These are phyloP conservation scores for Rutilus rutilus DNA, from an alignment of 2,113 vertebrate genomes.

Conservation along the genomic window DNA sequence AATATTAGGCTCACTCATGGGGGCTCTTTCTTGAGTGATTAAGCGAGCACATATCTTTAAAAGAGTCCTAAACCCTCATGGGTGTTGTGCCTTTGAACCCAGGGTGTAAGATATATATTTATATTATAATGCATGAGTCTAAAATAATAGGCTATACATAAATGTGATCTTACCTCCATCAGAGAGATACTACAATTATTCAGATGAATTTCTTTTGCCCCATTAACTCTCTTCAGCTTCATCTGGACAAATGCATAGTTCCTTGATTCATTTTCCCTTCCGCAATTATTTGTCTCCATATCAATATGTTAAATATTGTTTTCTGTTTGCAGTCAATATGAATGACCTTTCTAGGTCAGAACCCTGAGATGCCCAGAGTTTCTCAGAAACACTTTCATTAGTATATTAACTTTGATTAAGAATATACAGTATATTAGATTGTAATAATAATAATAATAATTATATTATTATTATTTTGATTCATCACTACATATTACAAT, in stretches of 20 bases:
- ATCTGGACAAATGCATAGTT: not conserved
- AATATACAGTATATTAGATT: too few species aligned
- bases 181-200: constrained; percentile 47
- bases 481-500: not conserved
- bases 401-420: not conserved
- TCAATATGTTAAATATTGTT: not conserved
- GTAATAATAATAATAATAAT: not conserved
- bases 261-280: not conserved
- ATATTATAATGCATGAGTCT: constrained; percentile 79
- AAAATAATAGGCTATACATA: constrained; percentile 65
- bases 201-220: constrained; percentile 49
- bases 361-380: not conserved
- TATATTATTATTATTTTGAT: not conserved
- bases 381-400: not conserved
- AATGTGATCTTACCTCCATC: constrained; percentile 24
- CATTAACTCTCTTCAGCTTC: not conserved
- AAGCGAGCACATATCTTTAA: constrained; percentile 93
- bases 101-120: constrained; percentile 73
- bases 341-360: not conserved
- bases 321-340: not conserved
- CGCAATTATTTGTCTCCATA: not conserved
- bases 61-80: constrained; percentile 77
- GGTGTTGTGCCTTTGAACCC: constrained; percentile 78
- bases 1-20: constrained; percentile 97
- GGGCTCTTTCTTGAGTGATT: constrained; percentile 99